Evolutionary conservation across 2,888 invertebrate genomes (phyloP), one percentile per base, ranked within the genome.

Genomic region (Apamea anceps): DNA sequence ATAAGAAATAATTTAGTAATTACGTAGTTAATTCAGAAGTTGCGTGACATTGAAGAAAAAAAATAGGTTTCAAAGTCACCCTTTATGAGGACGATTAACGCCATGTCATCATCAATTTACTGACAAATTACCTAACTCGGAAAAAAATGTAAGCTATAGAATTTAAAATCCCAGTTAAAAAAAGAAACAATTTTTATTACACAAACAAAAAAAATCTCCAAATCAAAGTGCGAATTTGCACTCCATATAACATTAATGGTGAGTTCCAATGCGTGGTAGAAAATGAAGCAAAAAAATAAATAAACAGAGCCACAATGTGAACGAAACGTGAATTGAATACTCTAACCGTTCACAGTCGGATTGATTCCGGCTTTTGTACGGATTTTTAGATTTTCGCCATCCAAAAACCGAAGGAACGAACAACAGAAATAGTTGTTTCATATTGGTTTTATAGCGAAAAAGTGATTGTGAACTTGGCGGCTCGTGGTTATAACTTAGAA

Each of bases 291-390:
- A 79, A 80, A 28, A 67, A 48, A 85, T 62, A 60, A 51, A 76
- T n/a, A 77, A 72, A 86, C 57, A 68, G 4, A 28, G 2, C 65
- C 75, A 73, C 72, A 75, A 75, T 81, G 66, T 81, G 77, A 71
- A 77, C 72, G 60, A 74, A 82, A 82, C 87, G 82, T 65, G 87
- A 62, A 86, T 77, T 76, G 84, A 88, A 87, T 88, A 82, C 79
- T 85, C 21, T 78, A 75, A 80, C 67, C 67, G 37, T 86, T 81
- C 77, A 75, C 72, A 75, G 76, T 67, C 7, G 45, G 62, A 75
- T 77, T 77, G 70, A 32, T 71, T 76, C 68, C 42, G 57, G 72
- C 21, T 79, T 75, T 87, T 79, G 79, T 57, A 13, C 37, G 54
- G n/a, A 60, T 74, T 80, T 77, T 66, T 67, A 32, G 75, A 78